A percentile compares a stretch with the other conserved stretches of the same genome.
phyloP scores from a whole-genome alignment of 35 echinoderm and acorn worm species.

The Ophioderma brevispina region DNA sequence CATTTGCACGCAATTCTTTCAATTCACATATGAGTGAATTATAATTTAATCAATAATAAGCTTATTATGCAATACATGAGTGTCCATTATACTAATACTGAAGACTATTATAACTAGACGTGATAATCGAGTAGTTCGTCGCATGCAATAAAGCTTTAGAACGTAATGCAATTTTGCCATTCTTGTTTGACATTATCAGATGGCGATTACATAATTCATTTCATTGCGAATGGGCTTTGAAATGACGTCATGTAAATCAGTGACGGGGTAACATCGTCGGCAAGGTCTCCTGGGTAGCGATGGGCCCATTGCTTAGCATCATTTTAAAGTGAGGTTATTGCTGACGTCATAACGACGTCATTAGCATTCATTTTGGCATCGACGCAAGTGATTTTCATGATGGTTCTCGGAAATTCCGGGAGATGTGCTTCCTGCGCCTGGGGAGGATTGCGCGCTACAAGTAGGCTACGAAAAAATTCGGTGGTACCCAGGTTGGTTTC shows the following conservation, averaged over 20 bases:
- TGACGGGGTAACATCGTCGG: neutral
- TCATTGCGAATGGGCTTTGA: neutral
- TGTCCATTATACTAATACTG: too few relatives aligned
- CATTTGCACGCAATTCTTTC: too few relatives aligned
- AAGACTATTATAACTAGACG: too few relatives aligned
- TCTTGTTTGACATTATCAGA: neutral
- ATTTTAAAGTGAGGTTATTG: conserved; percentile 3
- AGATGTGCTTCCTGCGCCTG: neutral
- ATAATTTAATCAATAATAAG: too few relatives aligned
- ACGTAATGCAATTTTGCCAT: too few relatives aligned
- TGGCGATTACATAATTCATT: neutral
- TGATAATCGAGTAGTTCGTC: too few relatives aligned
- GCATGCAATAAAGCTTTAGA: too few relatives aligned
- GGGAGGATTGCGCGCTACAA: neutral
- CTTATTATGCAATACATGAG: too few relatives aligned
- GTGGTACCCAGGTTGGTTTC: too few relatives aligned
- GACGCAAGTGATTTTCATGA: neutral
- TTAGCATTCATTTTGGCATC: conserved; percentile 5
- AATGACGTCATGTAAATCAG: conserved; percentile 4
- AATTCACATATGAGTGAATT: too few relatives aligned
- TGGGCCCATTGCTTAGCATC: conserved; percentile 1
- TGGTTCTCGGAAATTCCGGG: conserved; percentile 8
- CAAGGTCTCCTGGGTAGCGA: neutral
- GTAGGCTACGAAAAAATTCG: too few relatives aligned
- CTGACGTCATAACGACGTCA: conserved; percentile 3